Percentiles rank a stretch among this genome's conserved stretches.
Conservation (phyloP, 2,797 vertebrate genomes). For the Pristis pectinata region DNA sequence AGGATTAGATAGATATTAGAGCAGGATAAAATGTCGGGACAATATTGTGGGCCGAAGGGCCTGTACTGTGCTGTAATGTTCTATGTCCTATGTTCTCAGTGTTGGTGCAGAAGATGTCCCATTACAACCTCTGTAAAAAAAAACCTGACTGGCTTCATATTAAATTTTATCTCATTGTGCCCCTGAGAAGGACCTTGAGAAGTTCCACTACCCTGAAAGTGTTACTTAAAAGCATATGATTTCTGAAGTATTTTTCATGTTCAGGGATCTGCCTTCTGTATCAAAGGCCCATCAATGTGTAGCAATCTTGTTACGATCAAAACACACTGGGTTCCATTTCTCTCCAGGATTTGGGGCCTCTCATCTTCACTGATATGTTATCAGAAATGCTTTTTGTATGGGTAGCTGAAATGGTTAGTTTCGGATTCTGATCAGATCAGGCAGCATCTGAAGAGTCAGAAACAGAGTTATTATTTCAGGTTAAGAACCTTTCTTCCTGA, state of each 20-base stretch:
- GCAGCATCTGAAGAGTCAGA: too few relatives aligned
- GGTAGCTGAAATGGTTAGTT: neutral
- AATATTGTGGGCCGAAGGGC: too few relatives aligned
- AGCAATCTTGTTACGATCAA: neutral
- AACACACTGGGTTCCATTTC: neutral
- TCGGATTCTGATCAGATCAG: too few relatives aligned
- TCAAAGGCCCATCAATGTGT: neutral
- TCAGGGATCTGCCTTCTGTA: neutral
- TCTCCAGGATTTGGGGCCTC: neutral
- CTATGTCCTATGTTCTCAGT: too few relatives aligned
- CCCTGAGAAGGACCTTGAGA: neutral
- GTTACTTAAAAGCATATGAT: neutral
- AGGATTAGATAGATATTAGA: too few relatives aligned
- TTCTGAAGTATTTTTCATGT: neutral
- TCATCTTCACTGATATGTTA: neutral
- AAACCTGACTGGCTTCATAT: neutral
- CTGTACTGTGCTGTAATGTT: too few relatives aligned
- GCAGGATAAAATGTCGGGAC: too few relatives aligned
- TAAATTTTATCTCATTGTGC: neutral
- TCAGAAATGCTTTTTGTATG: neutral
- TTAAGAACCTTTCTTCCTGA: too few relatives aligned
- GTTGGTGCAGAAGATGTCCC: too few relatives aligned
- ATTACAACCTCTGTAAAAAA: too few relatives aligned
- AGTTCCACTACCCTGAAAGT: neutral
- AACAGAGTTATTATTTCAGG: too few relatives aligned